These are phyloP conservation scores for Xylocopa sonorina DNA, from an alignment of 1,140 invertebrate genomes.

Conservation along the genomic window DNA sequence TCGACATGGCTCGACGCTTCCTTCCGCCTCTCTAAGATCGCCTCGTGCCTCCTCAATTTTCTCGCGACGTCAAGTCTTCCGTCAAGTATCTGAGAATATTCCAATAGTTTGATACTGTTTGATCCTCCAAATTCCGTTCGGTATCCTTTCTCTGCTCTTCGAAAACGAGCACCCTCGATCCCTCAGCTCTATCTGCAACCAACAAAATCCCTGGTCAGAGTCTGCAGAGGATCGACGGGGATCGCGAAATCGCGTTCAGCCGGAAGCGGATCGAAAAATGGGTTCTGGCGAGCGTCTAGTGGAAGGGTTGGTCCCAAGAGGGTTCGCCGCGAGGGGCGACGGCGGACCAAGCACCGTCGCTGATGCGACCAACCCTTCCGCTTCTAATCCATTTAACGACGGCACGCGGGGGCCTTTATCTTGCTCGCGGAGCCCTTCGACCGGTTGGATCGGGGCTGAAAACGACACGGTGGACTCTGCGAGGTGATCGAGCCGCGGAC, in stretches of 20 bases:
- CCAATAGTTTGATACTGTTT: too few relatives aligned
- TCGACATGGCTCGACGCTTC: conserved; percentile 27
- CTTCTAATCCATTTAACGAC: conserved; percentile 74
- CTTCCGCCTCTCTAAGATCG: too few relatives aligned
- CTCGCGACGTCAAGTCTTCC: too few relatives aligned
- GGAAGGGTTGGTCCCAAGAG: conserved; percentile 17
- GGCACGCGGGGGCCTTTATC: conserved; percentile 65
- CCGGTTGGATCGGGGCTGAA: conserved; percentile 31
- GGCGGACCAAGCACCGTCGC: conserved; percentile 39
- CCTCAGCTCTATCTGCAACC: conserved; percentile 1
- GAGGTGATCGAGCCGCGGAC: background rate
- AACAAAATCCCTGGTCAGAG: conserved; percentile 7
- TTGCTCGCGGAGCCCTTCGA: conserved; percentile 54
- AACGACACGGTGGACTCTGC: conserved; percentile 24
- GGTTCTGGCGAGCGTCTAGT: too few relatives aligned
- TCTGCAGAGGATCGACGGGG: too few relatives aligned
- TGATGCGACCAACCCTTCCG: conserved; percentile 33
- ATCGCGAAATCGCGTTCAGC: background rate
- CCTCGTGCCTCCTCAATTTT: too few relatives aligned
- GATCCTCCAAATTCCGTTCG: background rate
- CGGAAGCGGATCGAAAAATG: background rate
- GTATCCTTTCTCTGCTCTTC: background rate
- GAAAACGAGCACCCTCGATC: background rate
- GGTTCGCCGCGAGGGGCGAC: background rate
- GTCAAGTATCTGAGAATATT: too few relatives aligned